phyloP scores from a whole-genome alignment of 1,140 invertebrate genomes.

The Acromyrmex heyeri region DNA sequence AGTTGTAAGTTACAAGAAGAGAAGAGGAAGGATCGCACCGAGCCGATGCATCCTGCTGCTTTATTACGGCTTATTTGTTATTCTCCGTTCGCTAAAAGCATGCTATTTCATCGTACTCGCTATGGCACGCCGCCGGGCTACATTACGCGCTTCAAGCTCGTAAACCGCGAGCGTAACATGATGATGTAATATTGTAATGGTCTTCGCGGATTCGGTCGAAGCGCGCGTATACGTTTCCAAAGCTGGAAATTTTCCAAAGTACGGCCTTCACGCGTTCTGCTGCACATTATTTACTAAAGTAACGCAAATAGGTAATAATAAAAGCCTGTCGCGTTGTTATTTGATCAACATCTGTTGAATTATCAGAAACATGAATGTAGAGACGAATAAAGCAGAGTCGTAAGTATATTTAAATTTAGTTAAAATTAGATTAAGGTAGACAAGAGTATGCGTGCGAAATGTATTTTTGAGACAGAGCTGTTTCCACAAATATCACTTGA shows the following conservation, averaged over 20 bases:
- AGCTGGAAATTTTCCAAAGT: slow-evolving; percentile 24
- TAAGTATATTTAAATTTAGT: not conserved
- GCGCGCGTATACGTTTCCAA: not conserved
- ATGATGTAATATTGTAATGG: slow-evolving; percentile 58
- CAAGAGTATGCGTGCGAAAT: not conserved
- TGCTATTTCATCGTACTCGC: slow-evolving; percentile 44
- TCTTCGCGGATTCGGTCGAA: slow-evolving; percentile 4
- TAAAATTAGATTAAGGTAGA: not conserved
- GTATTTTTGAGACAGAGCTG: not conserved
- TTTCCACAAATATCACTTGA: not conserved
- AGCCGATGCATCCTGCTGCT: slow-evolving; percentile 28
- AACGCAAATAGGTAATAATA: slow-evolving; percentile 17
- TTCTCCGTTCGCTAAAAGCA: slow-evolving; percentile 51
- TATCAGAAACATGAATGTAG: not conserved
- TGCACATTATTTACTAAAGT: slow-evolving; percentile 8
- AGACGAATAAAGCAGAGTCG: not conserved
- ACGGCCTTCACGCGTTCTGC: not conserved
- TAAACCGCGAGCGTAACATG: slow-evolving; percentile 45
- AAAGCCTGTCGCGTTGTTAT: not conserved
- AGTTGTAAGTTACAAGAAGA: slow-evolving; percentile 13
- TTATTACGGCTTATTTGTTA: slow-evolving; percentile 58
- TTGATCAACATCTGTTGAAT: not conserved
- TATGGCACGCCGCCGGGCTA: slow-evolving; percentile 16
- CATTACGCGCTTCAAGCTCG: slow-evolving; percentile 49
- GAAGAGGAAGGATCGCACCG: slow-evolving; percentile 10